Evolutionary conservation across 2,888 invertebrate species (phyloP).

Genomic region (Campoplex capitator): DNA sequence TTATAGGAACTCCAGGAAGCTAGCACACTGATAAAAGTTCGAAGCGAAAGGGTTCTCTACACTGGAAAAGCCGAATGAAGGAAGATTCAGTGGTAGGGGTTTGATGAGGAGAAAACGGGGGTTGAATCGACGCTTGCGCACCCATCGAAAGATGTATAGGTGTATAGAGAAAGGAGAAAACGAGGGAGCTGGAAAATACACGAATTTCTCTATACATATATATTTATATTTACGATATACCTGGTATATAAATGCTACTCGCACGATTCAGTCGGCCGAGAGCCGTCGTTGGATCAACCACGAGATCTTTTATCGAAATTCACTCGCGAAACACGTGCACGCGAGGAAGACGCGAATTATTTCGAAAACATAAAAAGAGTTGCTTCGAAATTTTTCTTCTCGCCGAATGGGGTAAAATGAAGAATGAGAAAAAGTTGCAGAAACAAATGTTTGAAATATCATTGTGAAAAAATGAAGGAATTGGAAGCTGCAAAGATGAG

Average conservation of each 20-base stretch:
- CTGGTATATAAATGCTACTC: constrained; percentile 41
- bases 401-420: not conserved
- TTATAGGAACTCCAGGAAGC: not conserved
- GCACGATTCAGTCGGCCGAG: constrained; percentile 77
- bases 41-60: constrained; percentile 34
- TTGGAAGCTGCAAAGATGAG: not conserved
- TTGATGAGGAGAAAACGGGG: constrained; percentile 49
- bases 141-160: constrained; percentile 11
- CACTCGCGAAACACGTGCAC: constrained; percentile 45
- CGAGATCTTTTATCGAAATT: constrained; percentile 46
- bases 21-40: constrained; percentile 29
- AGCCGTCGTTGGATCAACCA: constrained; percentile 73
- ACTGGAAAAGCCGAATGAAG: constrained; percentile 68
- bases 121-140: constrained; percentile 69
- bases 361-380: not conserved
- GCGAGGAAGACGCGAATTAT: constrained; percentile 60
- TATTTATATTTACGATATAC: constrained; percentile 27
- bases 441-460: not conserved
- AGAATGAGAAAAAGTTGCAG: not conserved
- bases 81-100: not conserved
- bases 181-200: constrained; percentile 22
- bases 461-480: not conserved
- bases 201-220: not conserved
- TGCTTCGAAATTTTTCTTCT: not conserved
- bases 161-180: constrained; percentile 19